A percentile compares a stretch with the other conserved stretches of the same genome.
These are phyloP conservation scores for Mesorhabditis sp. DNA, from an alignment of 2,888 invertebrate species.

Conservation along the genomic window DNA sequence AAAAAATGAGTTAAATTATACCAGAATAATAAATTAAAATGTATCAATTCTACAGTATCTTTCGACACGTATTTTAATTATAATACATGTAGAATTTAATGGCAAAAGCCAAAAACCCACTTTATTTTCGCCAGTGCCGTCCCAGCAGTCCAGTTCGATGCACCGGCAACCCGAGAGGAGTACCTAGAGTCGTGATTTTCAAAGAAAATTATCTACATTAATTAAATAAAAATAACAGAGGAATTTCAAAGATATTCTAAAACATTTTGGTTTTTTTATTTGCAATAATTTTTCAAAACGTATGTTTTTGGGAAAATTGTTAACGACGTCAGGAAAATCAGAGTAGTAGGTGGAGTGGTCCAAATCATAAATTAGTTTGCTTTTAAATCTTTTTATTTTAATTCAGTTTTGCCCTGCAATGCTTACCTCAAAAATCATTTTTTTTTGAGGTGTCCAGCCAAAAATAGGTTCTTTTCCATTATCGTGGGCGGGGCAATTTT, in stretches of 20 bases:
- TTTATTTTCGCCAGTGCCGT: conserved; percentile 60
- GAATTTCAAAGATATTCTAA: neutral
- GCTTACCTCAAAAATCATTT: no score
- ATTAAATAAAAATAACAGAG: neutral
- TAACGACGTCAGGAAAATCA: neutral
- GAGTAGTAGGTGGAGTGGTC: neutral
- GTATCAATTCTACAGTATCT: neutral
- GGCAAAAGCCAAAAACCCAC: neutral
- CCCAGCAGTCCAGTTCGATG: conserved; percentile 56
- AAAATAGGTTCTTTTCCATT: no score
- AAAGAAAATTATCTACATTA: neutral
- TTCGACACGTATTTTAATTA: neutral
- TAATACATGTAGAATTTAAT: no score
- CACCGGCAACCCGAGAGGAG: conserved; percentile 89
- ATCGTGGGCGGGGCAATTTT: no score
- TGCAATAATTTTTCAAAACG: neutral
- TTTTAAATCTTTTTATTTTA: no score
- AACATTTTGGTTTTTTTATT: neutral
- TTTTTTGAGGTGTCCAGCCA: no score
- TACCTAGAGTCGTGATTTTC: conserved; percentile 69
- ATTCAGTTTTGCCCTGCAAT: no score
- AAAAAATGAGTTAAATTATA: conserved; percentile 67
- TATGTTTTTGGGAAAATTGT: neutral
- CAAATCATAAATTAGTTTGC: neutral
- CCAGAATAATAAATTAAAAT: conserved; percentile 64